These are phyloP conservation scores for Gobio occitaniae DNA, from an alignment of 2,797 vertebrate genomes.

Conservation along the genomic window DNA sequence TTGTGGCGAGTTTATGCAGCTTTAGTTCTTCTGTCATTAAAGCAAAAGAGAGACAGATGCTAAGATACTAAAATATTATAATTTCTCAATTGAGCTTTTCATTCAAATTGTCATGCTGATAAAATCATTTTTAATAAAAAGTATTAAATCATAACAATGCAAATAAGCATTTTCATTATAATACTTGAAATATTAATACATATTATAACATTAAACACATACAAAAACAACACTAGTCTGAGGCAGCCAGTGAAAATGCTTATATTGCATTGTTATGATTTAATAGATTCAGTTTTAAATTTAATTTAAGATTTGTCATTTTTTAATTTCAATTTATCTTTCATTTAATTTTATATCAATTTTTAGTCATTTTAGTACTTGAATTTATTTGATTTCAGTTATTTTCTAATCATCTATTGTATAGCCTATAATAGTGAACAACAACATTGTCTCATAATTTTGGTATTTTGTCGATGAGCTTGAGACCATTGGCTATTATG, in stretches of 20 bases:
- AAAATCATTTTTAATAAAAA: background rate
- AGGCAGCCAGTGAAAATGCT: background rate
- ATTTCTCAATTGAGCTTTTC: background rate
- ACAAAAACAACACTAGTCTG: background rate
- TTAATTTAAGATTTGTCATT: no score
- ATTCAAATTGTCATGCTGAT: background rate
- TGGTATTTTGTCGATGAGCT: slow-evolving; percentile 3
- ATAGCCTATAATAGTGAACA: background rate
- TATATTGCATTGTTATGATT: background rate
- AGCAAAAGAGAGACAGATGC: background rate
- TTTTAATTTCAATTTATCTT: no score
- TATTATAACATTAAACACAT: no score
- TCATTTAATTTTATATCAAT: no score
- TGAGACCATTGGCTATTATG: slow-evolving; percentile 15
- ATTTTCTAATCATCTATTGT: no score
- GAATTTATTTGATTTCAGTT: no score
- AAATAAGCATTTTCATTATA: background rate
- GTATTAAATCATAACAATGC: background rate
- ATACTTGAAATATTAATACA: background rate
- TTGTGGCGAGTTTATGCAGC: background rate
- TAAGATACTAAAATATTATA: background rate
- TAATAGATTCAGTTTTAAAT: background rate
- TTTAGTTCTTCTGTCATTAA: background rate
- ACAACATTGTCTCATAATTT: slow-evolving; percentile 7
- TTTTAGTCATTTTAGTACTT: no score